Evolutionary conservation across 2,113 vertebrate genomes (phyloP), one percentile per base, ranked within the genome.

Genomic region (Platycercus adscitus): DNA sequence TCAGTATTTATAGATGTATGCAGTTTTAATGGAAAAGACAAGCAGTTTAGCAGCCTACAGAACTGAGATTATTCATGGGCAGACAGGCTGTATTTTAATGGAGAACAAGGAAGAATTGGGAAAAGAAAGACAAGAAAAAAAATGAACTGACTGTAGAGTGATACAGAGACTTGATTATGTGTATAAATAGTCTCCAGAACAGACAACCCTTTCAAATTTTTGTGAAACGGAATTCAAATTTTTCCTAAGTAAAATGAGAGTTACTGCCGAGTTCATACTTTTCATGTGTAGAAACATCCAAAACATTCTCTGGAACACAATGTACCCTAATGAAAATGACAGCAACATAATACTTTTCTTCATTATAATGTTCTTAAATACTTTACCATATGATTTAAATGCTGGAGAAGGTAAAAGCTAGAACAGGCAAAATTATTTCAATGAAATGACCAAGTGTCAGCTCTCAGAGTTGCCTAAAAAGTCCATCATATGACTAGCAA

Each of bases 91-190:
- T 69, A 79, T 82, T 65, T 89, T 46, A 89, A 56, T 33, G 24
- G 28, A 73, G 46, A 79, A 77, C 37, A 89, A 76, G 63, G 60
- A 92, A 81, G 20, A 11, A 91, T 63, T 56, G 81, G 44, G 28
- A 81, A 73, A 81, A 76, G 37, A 81, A 81, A 71, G 18, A 81
- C 65, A 2, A 76, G 17, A 15, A 73, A 88, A 88, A 88, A 94
- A 89, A 79, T 29, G 28, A 82, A 85, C 20, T 21, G 29, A 71
- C 47, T 91, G 28, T 56, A 52, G 46, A 87, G 29, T 49, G 37
- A 66, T 49, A 94, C 75, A 95, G 93, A 89, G 63, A 80, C 66
- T 29, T 88, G 52, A 89, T 96, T 97, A 96, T 95, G 23, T 4
- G 2, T 52, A 95, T 82, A 69, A 75, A 87, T 72, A 91, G 63